These are phyloP conservation scores for Palythoa heliodiscus DNA, from an alignment of 92 coral and sea anemone species.

Conservation along the genomic window DNA sequence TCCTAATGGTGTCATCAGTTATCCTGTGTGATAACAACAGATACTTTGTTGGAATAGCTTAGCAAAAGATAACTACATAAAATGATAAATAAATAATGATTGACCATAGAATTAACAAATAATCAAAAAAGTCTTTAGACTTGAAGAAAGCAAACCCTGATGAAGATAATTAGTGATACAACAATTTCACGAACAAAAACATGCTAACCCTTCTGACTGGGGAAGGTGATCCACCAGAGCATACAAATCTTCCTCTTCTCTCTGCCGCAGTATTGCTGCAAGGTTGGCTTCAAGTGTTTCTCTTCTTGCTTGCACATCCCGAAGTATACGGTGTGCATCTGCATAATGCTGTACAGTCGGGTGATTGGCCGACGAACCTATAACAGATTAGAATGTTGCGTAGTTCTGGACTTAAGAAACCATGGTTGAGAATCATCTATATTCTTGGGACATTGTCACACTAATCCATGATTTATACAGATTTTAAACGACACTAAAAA, in stretches of 20 bases:
- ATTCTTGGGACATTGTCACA: too few species aligned
- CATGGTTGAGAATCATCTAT: neutral
- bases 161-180: neutral
- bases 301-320: slow-evolving; percentile 80
- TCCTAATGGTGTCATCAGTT: slow-evolving; percentile 71
- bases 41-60: neutral
- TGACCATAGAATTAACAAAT: too few species aligned
- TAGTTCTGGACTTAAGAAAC: neutral
- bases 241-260: slow-evolving; percentile 79
- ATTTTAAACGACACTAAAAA: too few species aligned
- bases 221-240: slow-evolving; percentile 69
- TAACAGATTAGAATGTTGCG: slow-evolving; percentile 13
- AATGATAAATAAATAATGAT: too few species aligned
- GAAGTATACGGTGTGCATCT: slow-evolving; percentile 74
- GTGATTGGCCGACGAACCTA: slow-evolving; percentile 20
- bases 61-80: neutral
- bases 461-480: too few species aligned
- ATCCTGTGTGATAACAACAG: slow-evolving; percentile 37
- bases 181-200: neutral
- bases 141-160: neutral
- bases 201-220: slow-evolving; percentile 60
- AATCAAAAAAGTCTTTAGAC: neutral
- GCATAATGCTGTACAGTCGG: slow-evolving; percentile 65
- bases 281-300: slow-evolving; percentile 80
- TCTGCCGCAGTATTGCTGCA: slow-evolving; percentile 72